Base-by-base conservation (phyloP, 2,797 vertebrate species). In the Labeo calbasu region DNA sequence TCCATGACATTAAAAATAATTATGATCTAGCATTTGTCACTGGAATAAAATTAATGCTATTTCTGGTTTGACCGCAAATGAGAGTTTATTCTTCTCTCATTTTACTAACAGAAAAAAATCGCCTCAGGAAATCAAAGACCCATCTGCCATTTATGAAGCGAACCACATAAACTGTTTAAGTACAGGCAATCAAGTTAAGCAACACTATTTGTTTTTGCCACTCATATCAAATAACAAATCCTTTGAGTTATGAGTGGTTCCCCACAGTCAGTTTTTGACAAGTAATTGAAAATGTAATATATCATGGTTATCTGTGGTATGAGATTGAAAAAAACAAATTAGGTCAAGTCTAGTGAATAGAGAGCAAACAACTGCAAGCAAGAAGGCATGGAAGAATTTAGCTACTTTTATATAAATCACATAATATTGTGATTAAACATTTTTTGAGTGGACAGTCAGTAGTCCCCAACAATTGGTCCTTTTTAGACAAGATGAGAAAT, bases 91-190 rank as follows among this genome's bases (percentile, higher is more conserved):
- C 40, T 46, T 55, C 40, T 23, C 51, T 77, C 13, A 69, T 59
- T 69, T 63, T 57, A 65, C n/a, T 55, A 66, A 28, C 17, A 68
- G 23, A 23, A 59, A 63, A 75, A 83, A 40, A 79, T 53, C 25
- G 72, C 83, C 83, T 65, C 43, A 55, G 76, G 83, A 79, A 72
- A 79, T 69, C 19, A 81, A 81, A 83, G 82, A 69, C 82, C 32
- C 71, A 81, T 66, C 77, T 85, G 83, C 57, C 59, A 70, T 87
- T 79, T 87, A 25, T 59, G 66, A 70, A 55, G 43, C 17, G 69
- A 66, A 76, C 61, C 81, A 53, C 77, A 57, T 57, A 48, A 85
- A 84, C 65, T 7, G 10, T 63, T 78, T 84, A 72, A 71, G 28
- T 11, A 53, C n/a, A 63, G 4, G 28, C 68, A 79, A 84, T 71